Evolutionary conservation across 2,888 invertebrate species (phyloP), one percentile per base, ranked within the genome.

Genomic region (Drepanosiphum platanoidis): DNA sequence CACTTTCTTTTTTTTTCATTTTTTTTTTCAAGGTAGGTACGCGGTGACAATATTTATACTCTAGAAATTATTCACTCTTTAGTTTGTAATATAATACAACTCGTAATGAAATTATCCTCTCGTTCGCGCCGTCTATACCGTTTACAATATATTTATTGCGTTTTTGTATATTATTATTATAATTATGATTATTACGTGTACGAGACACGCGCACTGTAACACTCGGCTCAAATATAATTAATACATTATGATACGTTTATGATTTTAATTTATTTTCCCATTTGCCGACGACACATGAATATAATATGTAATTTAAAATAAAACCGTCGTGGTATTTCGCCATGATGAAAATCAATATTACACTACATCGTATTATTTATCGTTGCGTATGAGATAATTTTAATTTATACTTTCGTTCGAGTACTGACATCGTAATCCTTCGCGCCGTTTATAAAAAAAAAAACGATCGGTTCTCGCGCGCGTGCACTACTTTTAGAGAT

Each of bases 1-100:
- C 27, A 52, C 79, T 80, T 80, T 80, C 79, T 80, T 70, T 80
- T 66, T 80, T n/a, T n/a, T n/a, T n/a, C n/a, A n/a, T 80, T 80
- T 80, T 68, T 80, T 70, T 80, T 66, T 80, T 80, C 18, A 46
- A 68, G 42, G 42, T 66, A 66, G n/a, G 30, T 34, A 34, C 34
- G 18, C 42, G 52, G 79, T 46, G 79, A 80, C 79, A 80, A 80
- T n/a, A n/a, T 80, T 66, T 68, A 79, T 46, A 52, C 68, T 68
- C 46, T 27, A 80, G 68, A 68, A 68, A 79, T 36, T 4, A n/a
- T 70, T 70, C 1, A 79, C 46, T 32, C 46, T 68, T n/a, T n/a
- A n/a, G n/a, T n/a, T 61, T 30, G 36, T 39, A 39, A 27, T 71
- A 30, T 78, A 39, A 46, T 58, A 34, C 22, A 9, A 30, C 64